Base-by-base conservation (phyloP, 2,797 vertebrate genomes). In the Cichlasoma orientale region DNA sequence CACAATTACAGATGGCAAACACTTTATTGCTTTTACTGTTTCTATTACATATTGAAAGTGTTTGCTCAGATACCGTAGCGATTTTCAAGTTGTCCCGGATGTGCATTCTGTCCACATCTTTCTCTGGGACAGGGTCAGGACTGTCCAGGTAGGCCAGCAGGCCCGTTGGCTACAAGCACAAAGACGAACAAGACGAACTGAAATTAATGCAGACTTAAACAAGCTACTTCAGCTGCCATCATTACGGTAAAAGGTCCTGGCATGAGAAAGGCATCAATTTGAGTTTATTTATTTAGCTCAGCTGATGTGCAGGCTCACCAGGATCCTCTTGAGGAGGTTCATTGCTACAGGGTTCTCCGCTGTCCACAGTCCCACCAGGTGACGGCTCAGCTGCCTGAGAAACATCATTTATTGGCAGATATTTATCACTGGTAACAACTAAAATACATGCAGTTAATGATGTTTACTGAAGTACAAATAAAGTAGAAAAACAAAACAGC, bases 31-130 rank as follows among this genome's bases (percentile, higher is more conserved):
- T 18, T 44, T 47, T 47, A 47, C 25, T 11, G 1, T 50, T n/a
- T 72, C 25, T 21, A 18, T 58, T 50, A 29, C 14, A 31, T 16
- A 9, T 4, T 23, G 44, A 33, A 58, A 57, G 4, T 1, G 5
- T 61, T 71, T 75, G 44, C 27, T 2, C 4, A 44, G 86, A 95
- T 96, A 99, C 98, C 91, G 97, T 95, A 79, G 98, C 98, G 7
- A 99, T 97, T 95, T 99, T 99, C 83, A 99, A 90, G 90, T 99
- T 99, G 93, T 99, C 98, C 59, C 98, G 97, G 86, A 99, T 93
- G 63, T 99, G 98, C 98, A 99, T 99, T 77, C 98, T 94, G 83
- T 99, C 98, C 63, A 97, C 88, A 61, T 99, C 98, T 90, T 96
- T 98, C 89, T 99, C 98, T 14, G 98, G 98, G 77, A 99, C 98